Evolutionary conservation across 2,797 vertebrate species (phyloP).

Genomic region (Graptemys geographica): DNA sequence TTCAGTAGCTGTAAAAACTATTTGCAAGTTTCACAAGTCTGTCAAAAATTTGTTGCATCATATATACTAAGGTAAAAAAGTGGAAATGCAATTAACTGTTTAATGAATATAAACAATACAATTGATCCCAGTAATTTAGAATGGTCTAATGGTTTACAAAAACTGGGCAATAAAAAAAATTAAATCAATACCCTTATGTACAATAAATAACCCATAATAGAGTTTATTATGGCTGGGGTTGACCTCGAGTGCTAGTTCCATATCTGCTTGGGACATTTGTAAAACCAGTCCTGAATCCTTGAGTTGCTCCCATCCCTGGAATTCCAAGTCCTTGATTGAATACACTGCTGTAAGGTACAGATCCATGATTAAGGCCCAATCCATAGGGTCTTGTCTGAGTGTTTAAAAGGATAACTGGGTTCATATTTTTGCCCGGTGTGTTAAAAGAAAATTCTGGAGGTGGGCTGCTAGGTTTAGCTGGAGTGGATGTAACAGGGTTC

Average conservation of each 20-base stretch:
- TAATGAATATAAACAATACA: conserved; percentile 71
- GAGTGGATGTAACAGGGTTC: conserved; percentile 92
- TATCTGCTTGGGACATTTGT: conserved; percentile 84
- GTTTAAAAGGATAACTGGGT: conserved; percentile 86
- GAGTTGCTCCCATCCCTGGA: conserved; percentile 80
- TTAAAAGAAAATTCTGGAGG: conserved; percentile 96
- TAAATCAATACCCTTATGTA: conserved; percentile 74
- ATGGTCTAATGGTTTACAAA: conserved; percentile 76
- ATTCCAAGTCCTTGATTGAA: conserved; percentile 84
- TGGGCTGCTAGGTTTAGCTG: conserved; percentile 90
- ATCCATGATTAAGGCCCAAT: conserved; percentile 85
- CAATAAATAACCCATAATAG: conserved; percentile 74
- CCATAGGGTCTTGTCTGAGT: conserved; percentile 86
- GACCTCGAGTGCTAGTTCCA: conserved; percentile 82
- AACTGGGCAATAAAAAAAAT: conserved; percentile 67
- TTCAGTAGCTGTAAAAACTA: conserved; percentile 58
- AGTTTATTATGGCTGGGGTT: conserved; percentile 84
- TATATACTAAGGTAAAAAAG: conserved; percentile 63
- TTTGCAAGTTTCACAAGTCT: conserved; percentile 39
- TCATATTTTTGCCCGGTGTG: conserved; percentile 90
- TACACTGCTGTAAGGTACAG: conserved; percentile 80
- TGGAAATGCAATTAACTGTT: conserved; percentile 49
- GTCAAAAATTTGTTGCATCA: conserved; percentile 61
- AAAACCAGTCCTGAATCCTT: conserved; percentile 90
- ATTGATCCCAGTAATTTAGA: conserved; percentile 71